phyloP scores from a whole-genome alignment of 1,140 invertebrate species.

The Penaeus japonicus region DNA sequence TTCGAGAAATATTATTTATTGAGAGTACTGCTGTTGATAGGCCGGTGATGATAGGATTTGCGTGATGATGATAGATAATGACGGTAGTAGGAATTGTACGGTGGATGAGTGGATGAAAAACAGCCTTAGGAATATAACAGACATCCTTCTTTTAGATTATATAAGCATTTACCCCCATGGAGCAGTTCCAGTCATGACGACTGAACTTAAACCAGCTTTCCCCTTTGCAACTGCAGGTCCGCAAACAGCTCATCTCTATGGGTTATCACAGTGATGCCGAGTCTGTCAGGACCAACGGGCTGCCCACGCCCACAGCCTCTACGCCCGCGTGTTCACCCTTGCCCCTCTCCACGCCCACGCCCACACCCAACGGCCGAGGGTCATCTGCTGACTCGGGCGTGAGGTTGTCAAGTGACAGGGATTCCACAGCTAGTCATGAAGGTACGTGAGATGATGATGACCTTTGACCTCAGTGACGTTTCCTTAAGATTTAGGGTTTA shows the following conservation, averaged over 20 bases:
- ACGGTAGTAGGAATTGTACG: too few species aligned
- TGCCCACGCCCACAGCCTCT: conserved; percentile 57
- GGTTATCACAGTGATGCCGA: conserved; percentile 75
- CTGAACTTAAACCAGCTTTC: neutral
- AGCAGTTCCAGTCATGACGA: neutral
- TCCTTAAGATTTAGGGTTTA: too few species aligned
- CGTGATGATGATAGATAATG: too few species aligned
- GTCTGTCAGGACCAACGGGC: conserved; percentile 59
- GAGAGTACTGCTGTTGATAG: too few species aligned
- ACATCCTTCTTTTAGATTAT: too few species aligned
- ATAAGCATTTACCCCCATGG: too few species aligned
- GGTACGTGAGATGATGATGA: conserved; percentile 13
- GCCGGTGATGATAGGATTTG: too few species aligned
- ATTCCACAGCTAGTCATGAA: conserved; percentile 67
- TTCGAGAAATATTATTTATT: too few species aligned
- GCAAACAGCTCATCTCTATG: conserved; percentile 74
- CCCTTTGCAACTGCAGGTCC: conserved; percentile 67
- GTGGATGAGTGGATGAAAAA: too few species aligned
- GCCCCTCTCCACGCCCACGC: conserved; percentile 51
- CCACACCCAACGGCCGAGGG: conserved; percentile 71
- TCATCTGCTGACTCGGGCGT: conserved; percentile 88
- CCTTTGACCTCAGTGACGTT: too few species aligned
- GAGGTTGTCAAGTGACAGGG: conserved; percentile 80
- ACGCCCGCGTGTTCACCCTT: conserved; percentile 63
- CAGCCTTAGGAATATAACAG: too few species aligned